phyloP scores from a whole-genome alignment of 1,140 invertebrate species.

The Eufriesea mexicana region DNA sequence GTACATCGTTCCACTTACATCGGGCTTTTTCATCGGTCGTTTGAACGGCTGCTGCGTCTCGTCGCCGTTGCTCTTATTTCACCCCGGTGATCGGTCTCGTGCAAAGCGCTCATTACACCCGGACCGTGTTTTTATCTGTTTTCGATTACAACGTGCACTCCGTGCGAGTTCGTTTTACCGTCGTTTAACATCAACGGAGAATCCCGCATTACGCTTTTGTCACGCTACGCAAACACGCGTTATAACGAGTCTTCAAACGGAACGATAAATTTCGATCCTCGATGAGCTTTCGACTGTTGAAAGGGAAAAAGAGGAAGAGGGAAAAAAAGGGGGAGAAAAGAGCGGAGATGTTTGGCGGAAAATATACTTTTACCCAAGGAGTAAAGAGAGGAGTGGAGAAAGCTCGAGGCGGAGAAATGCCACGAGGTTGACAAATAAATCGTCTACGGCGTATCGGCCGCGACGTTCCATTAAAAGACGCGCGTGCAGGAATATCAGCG shows the following conservation, averaged over 20 bases:
- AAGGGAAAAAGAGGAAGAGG: neutral
- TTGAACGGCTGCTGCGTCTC: neutral
- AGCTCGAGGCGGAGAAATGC: too few relatives aligned
- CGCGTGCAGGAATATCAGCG: neutral
- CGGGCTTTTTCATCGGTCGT: neutral
- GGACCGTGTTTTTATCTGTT: neutral
- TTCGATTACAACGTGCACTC: neutral
- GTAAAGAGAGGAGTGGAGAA: too few relatives aligned
- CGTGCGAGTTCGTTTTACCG: neutral
- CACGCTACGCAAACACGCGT: neutral
- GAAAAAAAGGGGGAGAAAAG: too few relatives aligned
- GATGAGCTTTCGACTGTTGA: neutral
- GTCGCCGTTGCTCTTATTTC: neutral
- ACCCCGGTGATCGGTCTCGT: neutral
- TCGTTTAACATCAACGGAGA: neutral
- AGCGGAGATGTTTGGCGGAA: too few relatives aligned
- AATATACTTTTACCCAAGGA: too few relatives aligned
- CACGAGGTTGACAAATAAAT: neutral
- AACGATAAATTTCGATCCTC: neutral
- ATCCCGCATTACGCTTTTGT: too few relatives aligned
- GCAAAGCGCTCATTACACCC: slow-evolving; percentile 9
- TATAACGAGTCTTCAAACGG: neutral
- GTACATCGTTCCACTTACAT: neutral
- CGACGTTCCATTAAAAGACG: slow-evolving; percentile 4
- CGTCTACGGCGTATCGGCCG: neutral